phyloP scores from a whole-genome alignment of 2,113 vertebrate species.

The Cathartes aura region DNA sequence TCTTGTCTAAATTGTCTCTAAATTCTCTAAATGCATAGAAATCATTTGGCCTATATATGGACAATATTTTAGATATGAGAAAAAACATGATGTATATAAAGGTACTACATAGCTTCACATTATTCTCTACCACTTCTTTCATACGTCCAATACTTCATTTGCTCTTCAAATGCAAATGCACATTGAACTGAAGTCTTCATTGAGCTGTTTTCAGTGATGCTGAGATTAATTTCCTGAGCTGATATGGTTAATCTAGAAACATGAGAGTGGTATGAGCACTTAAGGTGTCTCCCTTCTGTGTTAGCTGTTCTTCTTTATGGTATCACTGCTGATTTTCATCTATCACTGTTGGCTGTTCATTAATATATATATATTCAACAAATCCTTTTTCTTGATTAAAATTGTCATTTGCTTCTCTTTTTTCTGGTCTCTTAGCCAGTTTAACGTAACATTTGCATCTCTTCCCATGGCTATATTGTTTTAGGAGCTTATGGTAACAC shows the following conservation, averaged over 20 bases:
- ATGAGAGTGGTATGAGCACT: neutral
- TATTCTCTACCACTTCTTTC: neutral
- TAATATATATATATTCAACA: neutral
- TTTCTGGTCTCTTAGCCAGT: neutral
- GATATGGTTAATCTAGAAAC: conserved; percentile 22
- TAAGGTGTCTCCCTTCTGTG: neutral
- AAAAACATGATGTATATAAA: neutral
- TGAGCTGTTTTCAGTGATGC: neutral
- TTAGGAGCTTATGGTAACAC: neutral
- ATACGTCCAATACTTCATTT: neutral
- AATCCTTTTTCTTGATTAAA: neutral
- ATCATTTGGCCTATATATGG: neutral
- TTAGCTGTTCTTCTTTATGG: neutral
- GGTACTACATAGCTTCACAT: neutral
- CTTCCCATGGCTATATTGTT: neutral
- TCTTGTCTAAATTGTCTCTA: neutral
- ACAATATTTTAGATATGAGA: neutral
- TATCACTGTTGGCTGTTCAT: neutral
- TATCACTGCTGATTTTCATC: neutral
- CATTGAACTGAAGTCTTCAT: neutral
- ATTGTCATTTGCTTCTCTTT: neutral
- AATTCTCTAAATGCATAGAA: neutral
- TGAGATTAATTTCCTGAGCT: conserved; percentile 18
- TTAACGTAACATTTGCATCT: neutral
- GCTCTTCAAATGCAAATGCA: neutral